These are phyloP conservation scores for Phymastichus coffea DNA, from an alignment of 1,140 invertebrate genomes.

Conservation along the genomic window DNA sequence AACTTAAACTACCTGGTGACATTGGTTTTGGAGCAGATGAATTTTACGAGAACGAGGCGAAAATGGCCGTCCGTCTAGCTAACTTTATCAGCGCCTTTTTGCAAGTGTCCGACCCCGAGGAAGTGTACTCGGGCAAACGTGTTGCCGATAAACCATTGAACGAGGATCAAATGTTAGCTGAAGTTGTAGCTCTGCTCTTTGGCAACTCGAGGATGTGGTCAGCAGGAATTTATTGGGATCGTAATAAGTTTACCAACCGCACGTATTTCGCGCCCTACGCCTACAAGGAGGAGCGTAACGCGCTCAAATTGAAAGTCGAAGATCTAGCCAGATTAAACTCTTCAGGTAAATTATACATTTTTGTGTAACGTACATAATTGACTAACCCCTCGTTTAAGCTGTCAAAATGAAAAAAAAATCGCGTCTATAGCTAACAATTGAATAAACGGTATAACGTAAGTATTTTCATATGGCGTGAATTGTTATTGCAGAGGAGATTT, in stretches of 20 bases:
- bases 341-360: slow-evolving; percentile 69
- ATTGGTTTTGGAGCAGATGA: slow-evolving; percentile 81
- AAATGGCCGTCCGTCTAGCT: slow-evolving; percentile 89
- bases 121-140: slow-evolving; percentile 90
- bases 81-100: slow-evolving; percentile 94
- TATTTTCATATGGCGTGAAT: neutral
- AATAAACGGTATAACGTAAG: too few species aligned
- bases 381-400: too few species aligned
- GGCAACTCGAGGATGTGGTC: slow-evolving; percentile 90
- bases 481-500: slow-evolving; percentile 66
- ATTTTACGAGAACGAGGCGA: slow-evolving; percentile 92
- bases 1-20: slow-evolving; percentile 78
- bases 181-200: slow-evolving; percentile 86
- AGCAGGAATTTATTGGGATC: slow-evolving; percentile 91
- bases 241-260: slow-evolving; percentile 92
- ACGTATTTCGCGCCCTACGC: slow-evolving; percentile 93
- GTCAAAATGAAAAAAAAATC: neutral
- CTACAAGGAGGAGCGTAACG: slow-evolving; percentile 82
- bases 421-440: slow-evolving; percentile 4
- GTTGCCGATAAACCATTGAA: slow-evolving; percentile 85
- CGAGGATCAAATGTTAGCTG: slow-evolving; percentile 92
- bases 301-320: slow-evolving; percentile 82
- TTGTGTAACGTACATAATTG: too few species aligned
- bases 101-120: slow-evolving; percentile 89
- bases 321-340: slow-evolving; percentile 81